phyloP scores from a whole-genome alignment of 2,113 vertebrate species.

The Anthoscopus minutus region DNA sequence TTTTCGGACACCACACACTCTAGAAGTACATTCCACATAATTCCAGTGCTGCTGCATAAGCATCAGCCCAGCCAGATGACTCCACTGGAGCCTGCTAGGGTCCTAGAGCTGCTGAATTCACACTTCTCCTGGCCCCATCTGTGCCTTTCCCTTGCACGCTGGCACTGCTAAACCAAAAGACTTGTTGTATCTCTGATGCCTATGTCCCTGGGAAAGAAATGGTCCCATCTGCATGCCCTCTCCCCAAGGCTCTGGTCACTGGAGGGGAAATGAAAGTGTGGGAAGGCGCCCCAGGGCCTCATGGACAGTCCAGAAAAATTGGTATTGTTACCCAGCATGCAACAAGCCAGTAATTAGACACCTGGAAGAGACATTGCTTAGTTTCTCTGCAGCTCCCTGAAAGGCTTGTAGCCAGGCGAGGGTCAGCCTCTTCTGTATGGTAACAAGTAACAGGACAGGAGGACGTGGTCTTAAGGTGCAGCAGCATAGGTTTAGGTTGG shows the following conservation, averaged over 20 bases:
- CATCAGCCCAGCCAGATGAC: background rate
- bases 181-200: rapidly evolving
- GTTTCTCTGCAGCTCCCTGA: background rate
- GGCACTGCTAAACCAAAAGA: no score
- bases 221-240: rapidly evolving
- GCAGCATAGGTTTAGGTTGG: background rate
- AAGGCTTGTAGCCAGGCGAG: background rate
- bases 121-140: background rate
- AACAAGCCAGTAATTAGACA: background rate
- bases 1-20: rapidly evolving
- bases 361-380: background rate
- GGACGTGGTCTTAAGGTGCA: rapidly evolving
- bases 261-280: no score
- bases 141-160: rapidly evolving
- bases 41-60: rapidly evolving
- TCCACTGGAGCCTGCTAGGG: background rate
- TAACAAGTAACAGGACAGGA: background rate
- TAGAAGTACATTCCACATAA: background rate
- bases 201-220: background rate
- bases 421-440: background rate
- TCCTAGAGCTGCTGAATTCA: background rate
- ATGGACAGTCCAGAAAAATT: background rate
- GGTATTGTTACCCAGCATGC: background rate
- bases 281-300: background rate
- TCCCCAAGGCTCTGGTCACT: no score